These are phyloP conservation scores for Capitulum mitella DNA, from an alignment of 2,888 invertebrate species.

Conservation along the genomic window DNA sequence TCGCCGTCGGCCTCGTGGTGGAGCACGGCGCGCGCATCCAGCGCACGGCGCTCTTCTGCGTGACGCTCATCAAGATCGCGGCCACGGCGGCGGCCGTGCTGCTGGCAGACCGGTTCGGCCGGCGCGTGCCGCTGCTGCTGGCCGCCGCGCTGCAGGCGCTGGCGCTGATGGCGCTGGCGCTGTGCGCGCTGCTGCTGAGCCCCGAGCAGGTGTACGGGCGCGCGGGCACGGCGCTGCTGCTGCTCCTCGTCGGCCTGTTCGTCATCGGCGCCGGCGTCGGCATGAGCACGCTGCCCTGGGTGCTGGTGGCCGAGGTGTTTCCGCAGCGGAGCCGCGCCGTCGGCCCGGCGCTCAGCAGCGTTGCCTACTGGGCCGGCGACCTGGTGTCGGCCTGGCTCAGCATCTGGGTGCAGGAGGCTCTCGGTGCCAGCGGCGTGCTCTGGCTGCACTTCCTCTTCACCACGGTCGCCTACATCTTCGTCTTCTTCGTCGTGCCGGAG, in stretches of 20 bases:
- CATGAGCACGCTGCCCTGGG: slow-evolving; percentile 19
- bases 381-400: slow-evolving; percentile 16
- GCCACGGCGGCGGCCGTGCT: slow-evolving; percentile 1
- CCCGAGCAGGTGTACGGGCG: neutral
- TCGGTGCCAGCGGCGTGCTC: slow-evolving; percentile 14
- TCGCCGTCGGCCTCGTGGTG: slow-evolving; percentile 15
- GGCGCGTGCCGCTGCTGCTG: slow-evolving; percentile 24
- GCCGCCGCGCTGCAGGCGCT: neutral
- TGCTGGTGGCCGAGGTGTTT: slow-evolving; percentile 24
- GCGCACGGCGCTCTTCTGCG: neutral
- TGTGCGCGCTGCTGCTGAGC: slow-evolving; percentile 21
- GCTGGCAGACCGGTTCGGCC: slow-evolving; percentile 4
- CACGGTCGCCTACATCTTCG: slow-evolving; percentile 14
- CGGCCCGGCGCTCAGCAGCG: neutral
- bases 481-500: slow-evolving; percentile 21
- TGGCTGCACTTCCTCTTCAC: slow-evolving; percentile 24
- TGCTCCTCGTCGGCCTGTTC: slow-evolving; percentile 3
- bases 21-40: neutral
- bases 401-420: neutral
- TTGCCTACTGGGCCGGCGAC: slow-evolving; percentile 23
- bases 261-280: slow-evolving; percentile 19
- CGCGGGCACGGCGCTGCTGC: slow-evolving; percentile 6
- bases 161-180: slow-evolving; percentile 24
- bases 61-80: slow-evolving; percentile 12
- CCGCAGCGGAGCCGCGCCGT: slow-evolving; percentile 18